These are phyloP conservation scores for Channallabes apus DNA, from an alignment of 2,797 vertebrate genomes.

Conservation along the genomic window DNA sequence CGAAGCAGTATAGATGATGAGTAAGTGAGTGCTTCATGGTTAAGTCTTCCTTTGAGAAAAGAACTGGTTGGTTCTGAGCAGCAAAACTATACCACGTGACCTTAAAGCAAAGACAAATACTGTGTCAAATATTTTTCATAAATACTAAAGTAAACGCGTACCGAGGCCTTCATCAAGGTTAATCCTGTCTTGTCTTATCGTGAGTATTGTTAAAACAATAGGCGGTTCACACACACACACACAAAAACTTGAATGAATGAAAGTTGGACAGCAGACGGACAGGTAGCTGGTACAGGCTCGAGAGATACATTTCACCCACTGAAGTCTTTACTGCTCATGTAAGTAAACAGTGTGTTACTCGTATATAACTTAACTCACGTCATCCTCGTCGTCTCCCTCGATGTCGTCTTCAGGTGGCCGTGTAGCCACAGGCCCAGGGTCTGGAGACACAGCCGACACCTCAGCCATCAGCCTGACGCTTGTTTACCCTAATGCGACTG, in stretches of 20 bases:
- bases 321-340: background rate
- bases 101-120: background rate
- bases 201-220: background rate
- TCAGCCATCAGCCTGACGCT: constrained; percentile 64
- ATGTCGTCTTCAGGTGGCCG: constrained; percentile 76
- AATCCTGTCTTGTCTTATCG: background rate
- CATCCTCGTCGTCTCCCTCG: constrained; percentile 79
- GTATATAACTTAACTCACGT: constrained; percentile 56
- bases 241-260: background rate
- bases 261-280: background rate
- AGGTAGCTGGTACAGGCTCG: no score
- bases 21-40: no score
- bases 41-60: background rate
- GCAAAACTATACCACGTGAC: background rate
- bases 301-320: background rate
- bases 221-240: no score
- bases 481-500: background rate
- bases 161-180: background rate
- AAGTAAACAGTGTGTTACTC: background rate
- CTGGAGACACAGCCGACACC: constrained; percentile 74
- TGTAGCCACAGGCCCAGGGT: constrained; percentile 69
- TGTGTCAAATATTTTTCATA: no score
- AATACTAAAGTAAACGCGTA: background rate
- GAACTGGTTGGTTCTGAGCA: background rate
- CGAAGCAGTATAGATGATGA: no score